Evolutionary conservation across 2,113 vertebrate species (phyloP).

Genomic region (Lepus timidus): DNA sequence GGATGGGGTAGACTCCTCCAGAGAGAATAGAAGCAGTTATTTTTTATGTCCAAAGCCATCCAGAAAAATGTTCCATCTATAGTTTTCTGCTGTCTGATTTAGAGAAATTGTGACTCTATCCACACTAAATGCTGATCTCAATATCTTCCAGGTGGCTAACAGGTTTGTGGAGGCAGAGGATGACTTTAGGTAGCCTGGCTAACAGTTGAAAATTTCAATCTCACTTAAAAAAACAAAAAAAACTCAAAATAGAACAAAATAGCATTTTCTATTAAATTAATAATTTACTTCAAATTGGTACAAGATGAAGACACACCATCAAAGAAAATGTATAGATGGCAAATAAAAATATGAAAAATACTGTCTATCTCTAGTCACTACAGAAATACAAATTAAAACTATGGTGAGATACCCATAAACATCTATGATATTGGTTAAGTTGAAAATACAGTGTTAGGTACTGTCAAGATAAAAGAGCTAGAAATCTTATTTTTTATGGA

Average conservation of each 20-base stretch:
- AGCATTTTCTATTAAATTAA: slow-evolving; percentile 19
- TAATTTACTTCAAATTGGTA: slow-evolving; percentile 29
- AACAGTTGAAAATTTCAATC: background rate
- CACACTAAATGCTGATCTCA: background rate
- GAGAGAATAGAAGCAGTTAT: slow-evolving; percentile 12
- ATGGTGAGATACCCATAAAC: background rate
- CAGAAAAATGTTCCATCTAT: background rate
- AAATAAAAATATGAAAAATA: slow-evolving; percentile 45
- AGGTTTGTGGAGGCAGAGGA: background rate
- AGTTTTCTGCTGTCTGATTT: slow-evolving; percentile 22
- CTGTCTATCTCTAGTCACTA: background rate
- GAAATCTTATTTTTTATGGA: background rate
- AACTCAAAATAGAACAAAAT: background rate
- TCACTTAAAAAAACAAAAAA: background rate
- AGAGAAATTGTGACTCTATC: slow-evolving; percentile 51
- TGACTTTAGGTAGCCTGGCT: background rate
- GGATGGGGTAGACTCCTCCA: background rate
- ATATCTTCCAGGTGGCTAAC: background rate
- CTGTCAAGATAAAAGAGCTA: background rate
- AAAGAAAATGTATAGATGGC: background rate
- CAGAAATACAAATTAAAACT: slow-evolving; percentile 34
- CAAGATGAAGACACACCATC: slow-evolving; percentile 13
- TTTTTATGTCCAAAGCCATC: slow-evolving; percentile 70
- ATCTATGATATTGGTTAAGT: background rate
- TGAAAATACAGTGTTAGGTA: slow-evolving; percentile 35